Evolutionary conservation across 1,140 invertebrate species (phyloP), one percentile per base, ranked within the genome.

Genomic region (Bradysia coprophila): DNA sequence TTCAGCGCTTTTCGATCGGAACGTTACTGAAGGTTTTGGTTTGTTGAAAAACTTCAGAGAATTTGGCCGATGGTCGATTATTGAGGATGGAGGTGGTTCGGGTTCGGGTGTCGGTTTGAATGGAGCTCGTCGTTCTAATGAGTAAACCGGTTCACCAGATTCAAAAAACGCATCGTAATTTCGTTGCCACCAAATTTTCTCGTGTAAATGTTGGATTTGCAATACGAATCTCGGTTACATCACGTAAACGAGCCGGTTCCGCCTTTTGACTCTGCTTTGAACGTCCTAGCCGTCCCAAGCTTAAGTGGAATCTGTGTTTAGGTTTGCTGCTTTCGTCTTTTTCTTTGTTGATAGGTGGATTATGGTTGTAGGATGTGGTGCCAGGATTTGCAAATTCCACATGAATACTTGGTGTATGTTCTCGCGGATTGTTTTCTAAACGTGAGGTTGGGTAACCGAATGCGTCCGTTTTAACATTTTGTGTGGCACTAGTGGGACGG

Each of bases 81-180:
- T 20, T 18, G n/a, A 21, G 40, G n/a, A 19, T 31, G 47, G 42
- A 16, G 49, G 49, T 18, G 50, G 49, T 40, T 53, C 21, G 18
- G 22, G 36, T 39, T 33, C 36, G 23, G 53, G 49, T 5, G 53
- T 52, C 9, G 52, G 51, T 15, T 47, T 52, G 10, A 24, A 21
- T n/a, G 20, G 32, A n/a, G 34, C 34, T 4, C 54, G 56, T 10
- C 56, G 48, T 20, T 40, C 38, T 5, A 61, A 33, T 41, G 57
- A 57, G 45, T 60, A 58, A 45, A 58, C 55, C 21, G 58, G 57
- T 32, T 61, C 57, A 9, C 58, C 56, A 24, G 58, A 57, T 47
- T 58, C 57, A 41, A 61, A 61, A 45, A 61, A 61, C 38, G 58
- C 58, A 53, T 61, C 58, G 41, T 58, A 61, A 45, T 61, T 61